Conservation (phyloP, 2,888 invertebrate species). For the Xestia sexstrigata region DNA sequence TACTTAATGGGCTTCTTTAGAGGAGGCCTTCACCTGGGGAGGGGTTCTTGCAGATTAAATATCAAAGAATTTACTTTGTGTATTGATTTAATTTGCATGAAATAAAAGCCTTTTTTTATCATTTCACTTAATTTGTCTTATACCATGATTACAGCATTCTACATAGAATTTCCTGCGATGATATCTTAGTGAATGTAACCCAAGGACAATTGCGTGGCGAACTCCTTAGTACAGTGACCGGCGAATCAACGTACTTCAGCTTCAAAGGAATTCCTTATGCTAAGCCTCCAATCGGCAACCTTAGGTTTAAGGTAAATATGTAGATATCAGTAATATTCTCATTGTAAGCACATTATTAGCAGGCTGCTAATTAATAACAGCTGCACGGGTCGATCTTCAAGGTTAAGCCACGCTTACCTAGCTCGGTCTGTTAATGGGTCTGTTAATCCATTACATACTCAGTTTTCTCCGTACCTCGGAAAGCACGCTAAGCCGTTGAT, state of each 20-base stretch:
- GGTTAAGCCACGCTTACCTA: no score
- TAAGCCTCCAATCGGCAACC: slow-evolving; percentile 29
- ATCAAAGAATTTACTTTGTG: no score
- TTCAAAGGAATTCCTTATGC: slow-evolving; percentile 47
- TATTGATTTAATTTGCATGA: no score
- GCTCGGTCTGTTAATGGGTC: no score
- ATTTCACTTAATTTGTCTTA: background rate
- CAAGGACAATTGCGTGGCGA: slow-evolving; percentile 28
- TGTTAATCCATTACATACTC: no score
- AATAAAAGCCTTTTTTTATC: no score
- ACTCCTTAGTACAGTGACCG: background rate
- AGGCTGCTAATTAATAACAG: no score
- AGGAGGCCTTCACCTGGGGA: no score
- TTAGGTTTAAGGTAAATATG: slow-evolving; percentile 43
- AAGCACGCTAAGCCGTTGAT: no score
- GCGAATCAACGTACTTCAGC: slow-evolving; percentile 17
- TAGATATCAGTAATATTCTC: background rate
- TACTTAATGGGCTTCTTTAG: background rate
- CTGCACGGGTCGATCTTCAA: no score
- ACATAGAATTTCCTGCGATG: slow-evolving; percentile 1
- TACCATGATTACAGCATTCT: background rate
- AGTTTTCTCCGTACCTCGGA: no score
- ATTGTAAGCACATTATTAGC: background rate
- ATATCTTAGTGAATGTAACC: slow-evolving; percentile 8
- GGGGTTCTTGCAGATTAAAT: no score